Percentiles rank a stretch among this genome's conserved stretches.
These are phyloP conservation scores for Drosophila rhopaloa DNA, from an alignment of 1,140 invertebrate genomes.

Conservation along the genomic window DNA sequence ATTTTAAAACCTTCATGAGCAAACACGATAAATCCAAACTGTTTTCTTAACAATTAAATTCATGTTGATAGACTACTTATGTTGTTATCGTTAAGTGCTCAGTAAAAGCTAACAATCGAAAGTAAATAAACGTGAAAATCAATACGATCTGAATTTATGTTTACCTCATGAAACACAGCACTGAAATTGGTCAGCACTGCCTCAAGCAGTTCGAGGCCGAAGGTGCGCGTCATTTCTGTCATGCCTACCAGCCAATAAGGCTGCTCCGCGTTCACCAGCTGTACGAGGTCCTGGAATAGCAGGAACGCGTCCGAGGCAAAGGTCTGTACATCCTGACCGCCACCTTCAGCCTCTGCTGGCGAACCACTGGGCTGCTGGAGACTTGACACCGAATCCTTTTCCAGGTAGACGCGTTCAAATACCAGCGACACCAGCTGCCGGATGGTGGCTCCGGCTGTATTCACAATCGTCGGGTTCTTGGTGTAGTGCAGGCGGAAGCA, in stretches of 20 bases:
- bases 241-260: constrained; percentile 97
- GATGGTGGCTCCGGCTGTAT: constrained; percentile 98
- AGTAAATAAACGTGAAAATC: neutral
- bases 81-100: neutral
- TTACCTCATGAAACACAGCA: constrained; percentile 95
- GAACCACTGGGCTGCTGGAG: constrained; percentile 30
- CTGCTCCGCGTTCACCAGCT: constrained; percentile 98
- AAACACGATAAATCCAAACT: too few species aligned
- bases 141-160: neutral
- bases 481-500: constrained; percentile 98
- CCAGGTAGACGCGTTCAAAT: constrained; percentile 95
- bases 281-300: constrained; percentile 98
- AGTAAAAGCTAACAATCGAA: neutral
- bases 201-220: constrained; percentile 97
- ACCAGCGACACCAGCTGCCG: constrained; percentile 98
- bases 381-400: constrained; percentile 84
- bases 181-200: constrained; percentile 96
- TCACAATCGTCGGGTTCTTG: constrained; percentile 95
- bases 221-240: constrained; percentile 98
- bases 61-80: neutral
- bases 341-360: constrained; percentile 14
- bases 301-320: constrained; percentile 98
- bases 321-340: constrained; percentile 88
- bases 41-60: neutral
- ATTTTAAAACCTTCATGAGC: too few species aligned